Evolutionary conservation across 2,888 invertebrate species (phyloP).

Genomic region (Cheilosia pagana): DNA sequence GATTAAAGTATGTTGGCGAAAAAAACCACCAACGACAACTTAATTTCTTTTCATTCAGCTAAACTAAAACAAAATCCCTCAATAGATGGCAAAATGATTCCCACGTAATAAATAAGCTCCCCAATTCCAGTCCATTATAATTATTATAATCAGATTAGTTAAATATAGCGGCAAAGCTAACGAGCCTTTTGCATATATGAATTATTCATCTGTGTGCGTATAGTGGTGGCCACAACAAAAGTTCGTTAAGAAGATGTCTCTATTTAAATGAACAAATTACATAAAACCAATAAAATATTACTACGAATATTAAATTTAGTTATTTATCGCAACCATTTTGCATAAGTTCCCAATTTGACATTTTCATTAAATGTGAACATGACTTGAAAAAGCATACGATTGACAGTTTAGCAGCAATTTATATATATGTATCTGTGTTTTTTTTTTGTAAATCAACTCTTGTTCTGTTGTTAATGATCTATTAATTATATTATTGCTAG

Average conservation of each 20-base stretch:
- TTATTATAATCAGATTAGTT: slow-evolving; percentile 61
- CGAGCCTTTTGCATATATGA: slow-evolving; percentile 66
- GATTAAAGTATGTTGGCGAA: too few relatives aligned
- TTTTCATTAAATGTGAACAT: slow-evolving; percentile 23
- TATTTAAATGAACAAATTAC: slow-evolving; percentile 55
- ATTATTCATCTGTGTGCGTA: slow-evolving; percentile 44
- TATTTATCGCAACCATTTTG: slow-evolving; percentile 14
- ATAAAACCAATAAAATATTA: slow-evolving; percentile 44
- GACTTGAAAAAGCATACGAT: not conserved
- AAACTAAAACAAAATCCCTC: not conserved
- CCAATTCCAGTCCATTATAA: slow-evolving; percentile 44
- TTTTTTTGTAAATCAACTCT: not conserved
- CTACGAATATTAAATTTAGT: slow-evolving; percentile 25
- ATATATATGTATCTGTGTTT: not conserved
- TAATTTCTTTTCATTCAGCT: not conserved
- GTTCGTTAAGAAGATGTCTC: slow-evolving; percentile 57
- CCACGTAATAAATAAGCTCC: slow-evolving; percentile 42
- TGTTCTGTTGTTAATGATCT: slow-evolving; percentile 30
- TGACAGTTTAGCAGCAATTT: not conserved
- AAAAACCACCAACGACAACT: too few relatives aligned
- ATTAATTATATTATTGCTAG: slow-evolving; percentile 51
- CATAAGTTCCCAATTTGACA: slow-evolving; percentile 33
- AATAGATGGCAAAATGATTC: slow-evolving; percentile 42
- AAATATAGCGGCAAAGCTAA: slow-evolving; percentile 53
- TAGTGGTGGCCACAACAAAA: slow-evolving; percentile 1